Evolutionary conservation across 1,140 invertebrate species (phyloP).

Genomic region (Penaeus vannamei): DNA sequence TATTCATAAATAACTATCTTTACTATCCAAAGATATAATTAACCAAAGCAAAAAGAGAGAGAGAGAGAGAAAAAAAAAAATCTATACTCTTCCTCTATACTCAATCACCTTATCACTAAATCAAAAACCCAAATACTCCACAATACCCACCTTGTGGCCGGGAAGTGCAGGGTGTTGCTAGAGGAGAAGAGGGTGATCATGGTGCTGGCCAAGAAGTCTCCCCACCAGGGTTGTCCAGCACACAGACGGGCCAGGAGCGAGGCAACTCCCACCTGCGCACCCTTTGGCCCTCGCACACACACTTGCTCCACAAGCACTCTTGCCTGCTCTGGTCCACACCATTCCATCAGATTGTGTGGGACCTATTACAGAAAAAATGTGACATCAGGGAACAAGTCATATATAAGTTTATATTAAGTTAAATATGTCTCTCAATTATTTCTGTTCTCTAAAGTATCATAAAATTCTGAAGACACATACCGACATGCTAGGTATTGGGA

Average conservation of each 20-base stretch:
- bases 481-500: conserved; percentile 59
- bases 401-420: neutral
- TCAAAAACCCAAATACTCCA: neutral
- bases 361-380: conserved; percentile 75
- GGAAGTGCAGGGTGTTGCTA: conserved; percentile 83
- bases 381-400: too few relatives aligned
- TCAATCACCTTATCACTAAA: too few relatives aligned
- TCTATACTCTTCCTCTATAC: too few relatives aligned
- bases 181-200: conserved; percentile 85
- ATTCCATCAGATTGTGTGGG: conserved; percentile 76
- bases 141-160: conserved; percentile 83
- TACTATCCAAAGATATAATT: too few relatives aligned
- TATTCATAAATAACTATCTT: too few relatives aligned
- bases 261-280: conserved; percentile 81
- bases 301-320: conserved; percentile 81
- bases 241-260: conserved; percentile 86
- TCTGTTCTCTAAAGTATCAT: neutral
- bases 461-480: neutral
- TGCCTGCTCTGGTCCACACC: conserved; percentile 70
- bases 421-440: neutral
- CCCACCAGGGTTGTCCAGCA: conserved; percentile 88
- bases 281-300: conserved; percentile 77
- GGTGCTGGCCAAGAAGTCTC: conserved; percentile 86
- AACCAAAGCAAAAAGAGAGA: too few relatives aligned
- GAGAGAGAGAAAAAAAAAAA: too few relatives aligned